Conservation (phyloP, 1,140 invertebrate species). For the Heliothis virescens region DNA sequence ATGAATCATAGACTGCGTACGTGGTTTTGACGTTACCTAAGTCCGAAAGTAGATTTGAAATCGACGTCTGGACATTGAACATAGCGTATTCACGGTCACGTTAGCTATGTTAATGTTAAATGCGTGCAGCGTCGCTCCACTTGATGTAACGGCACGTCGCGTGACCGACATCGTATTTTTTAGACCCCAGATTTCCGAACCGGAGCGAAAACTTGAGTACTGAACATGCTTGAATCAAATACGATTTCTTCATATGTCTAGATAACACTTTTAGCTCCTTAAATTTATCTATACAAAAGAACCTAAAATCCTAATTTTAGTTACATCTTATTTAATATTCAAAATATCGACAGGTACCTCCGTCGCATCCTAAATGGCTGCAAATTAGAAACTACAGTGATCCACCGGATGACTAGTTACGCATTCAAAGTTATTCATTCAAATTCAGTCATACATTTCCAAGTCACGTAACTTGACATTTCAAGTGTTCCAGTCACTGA, state of each 20-base stretch:
- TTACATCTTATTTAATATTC: constrained; percentile 32
- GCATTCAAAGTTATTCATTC: constrained; percentile 62
- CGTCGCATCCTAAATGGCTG: constrained; percentile 53
- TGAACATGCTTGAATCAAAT: background rate
- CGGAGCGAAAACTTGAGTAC: constrained; percentile 27
- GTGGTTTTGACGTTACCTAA: background rate
- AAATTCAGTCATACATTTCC: constrained; percentile 67
- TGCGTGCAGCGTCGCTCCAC: constrained; percentile 77
- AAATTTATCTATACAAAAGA: background rate
- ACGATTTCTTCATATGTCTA: background rate
- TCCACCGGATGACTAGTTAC: constrained; percentile 53
- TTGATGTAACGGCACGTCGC: constrained; percentile 75
- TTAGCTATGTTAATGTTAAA: constrained; percentile 66
- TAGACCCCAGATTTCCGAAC: constrained; percentile 23
- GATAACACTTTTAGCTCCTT: background rate
- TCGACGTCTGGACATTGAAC: constrained; percentile 16
- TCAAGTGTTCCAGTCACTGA: constrained; percentile 47
- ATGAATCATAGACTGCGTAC: constrained; percentile 13
- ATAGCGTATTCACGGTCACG: constrained; percentile 56
- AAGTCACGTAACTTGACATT: constrained; percentile 69
- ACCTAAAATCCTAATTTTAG: background rate
- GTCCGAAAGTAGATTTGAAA: constrained; percentile 22
- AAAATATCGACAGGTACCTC: constrained; percentile 51
- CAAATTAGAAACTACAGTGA: constrained; percentile 62
- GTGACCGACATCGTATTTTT: constrained; percentile 54